Evolutionary conservation across 2,888 invertebrate species (phyloP), one percentile per base, ranked within the genome.

Genomic region (Drosophila affinis): DNA sequence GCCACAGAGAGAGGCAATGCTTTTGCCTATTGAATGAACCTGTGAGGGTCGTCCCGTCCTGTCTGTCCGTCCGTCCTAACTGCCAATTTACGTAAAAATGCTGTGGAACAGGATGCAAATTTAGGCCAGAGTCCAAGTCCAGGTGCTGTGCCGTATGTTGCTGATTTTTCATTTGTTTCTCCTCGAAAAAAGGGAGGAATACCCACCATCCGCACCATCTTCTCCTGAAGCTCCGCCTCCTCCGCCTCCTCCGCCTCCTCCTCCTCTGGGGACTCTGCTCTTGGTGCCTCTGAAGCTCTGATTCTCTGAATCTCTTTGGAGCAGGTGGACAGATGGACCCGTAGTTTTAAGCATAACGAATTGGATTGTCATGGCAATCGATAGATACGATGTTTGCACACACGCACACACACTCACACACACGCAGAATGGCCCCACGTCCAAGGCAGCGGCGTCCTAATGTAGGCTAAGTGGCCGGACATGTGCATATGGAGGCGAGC

Each of bases 281-380:
- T 56, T 71, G 65, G 61, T 73, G 76, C 75, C 67, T 62, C 49
- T n/a, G 39, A 39, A 39, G 39, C 7, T 39, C 39, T 39, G 39
- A 1, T n/a, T 39, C n/a, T 39, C 39, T 7, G 39, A n/a, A 7
- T 39, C 14, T n/a, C 39, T 29, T 47, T 52, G 32, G 27, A 62
- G 64, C 63, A 63, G 46, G 51, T 60, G 72, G 60, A 49, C 63
- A 48, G 54, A 48, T 49, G 62, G 69, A 63, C 84, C 84, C 81
- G 74, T 82, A 85, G 86, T 75, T 79, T 81, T 85, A 77, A 71
- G 81, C 78, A 83, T 80, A 77, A 81, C 87, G 84, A 79, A 86
- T 86, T 78, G 86, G 83, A 77, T 80, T 86, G 88, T 87, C 83
- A 87, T 78, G 85, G 73, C 87, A 87, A 87, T 88, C 88, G 85